A percentile compares a stretch with the other conserved stretches of the same genome.
Evolutionary conservation across 2,888 invertebrate species (phyloP).

Genomic region (Drosophila paucipuncta): DNA sequence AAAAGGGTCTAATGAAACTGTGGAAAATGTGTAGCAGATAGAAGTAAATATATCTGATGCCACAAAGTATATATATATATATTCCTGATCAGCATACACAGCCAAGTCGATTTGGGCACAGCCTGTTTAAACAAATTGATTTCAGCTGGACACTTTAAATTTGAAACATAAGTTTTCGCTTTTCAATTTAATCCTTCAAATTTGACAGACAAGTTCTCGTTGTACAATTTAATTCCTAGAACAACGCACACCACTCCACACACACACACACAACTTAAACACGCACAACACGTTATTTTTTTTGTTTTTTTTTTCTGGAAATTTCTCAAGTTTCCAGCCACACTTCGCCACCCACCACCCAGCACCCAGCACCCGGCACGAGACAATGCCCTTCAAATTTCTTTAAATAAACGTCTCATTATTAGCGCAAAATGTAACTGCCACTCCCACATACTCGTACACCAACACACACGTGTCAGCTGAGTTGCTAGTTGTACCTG

Average conservation of each 20-base stretch:
- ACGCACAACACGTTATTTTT: constrained; percentile 2
- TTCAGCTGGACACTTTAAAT: not conserved
- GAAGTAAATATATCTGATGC: rapidly evolving
- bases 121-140: not conserved
- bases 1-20: rapidly evolving
- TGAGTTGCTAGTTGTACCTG: constrained; percentile 50
- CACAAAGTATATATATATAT: not conserved
- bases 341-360: not conserved
- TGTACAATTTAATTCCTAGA: not conserved
- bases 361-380: not conserved
- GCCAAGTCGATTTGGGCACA: not conserved
- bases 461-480: constrained; percentile 38
- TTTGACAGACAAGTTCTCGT: not conserved
- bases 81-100: not conserved
- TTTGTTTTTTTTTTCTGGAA: not conserved
- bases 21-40: not conserved
- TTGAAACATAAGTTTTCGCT: not conserved
- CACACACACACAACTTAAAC: constrained; percentile 7
- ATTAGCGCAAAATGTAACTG: constrained; percentile 56
- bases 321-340: not conserved
- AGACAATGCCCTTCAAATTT: constrained; percentile 52
- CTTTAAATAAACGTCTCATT: constrained; percentile 79
- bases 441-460: constrained; percentile 34
- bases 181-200: not conserved
- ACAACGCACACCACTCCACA: not conserved